Evolutionary conservation across 2,888 invertebrate species (phyloP), one percentile per base, ranked within the genome.

Genomic region (Octonoba sinensis): DNA sequence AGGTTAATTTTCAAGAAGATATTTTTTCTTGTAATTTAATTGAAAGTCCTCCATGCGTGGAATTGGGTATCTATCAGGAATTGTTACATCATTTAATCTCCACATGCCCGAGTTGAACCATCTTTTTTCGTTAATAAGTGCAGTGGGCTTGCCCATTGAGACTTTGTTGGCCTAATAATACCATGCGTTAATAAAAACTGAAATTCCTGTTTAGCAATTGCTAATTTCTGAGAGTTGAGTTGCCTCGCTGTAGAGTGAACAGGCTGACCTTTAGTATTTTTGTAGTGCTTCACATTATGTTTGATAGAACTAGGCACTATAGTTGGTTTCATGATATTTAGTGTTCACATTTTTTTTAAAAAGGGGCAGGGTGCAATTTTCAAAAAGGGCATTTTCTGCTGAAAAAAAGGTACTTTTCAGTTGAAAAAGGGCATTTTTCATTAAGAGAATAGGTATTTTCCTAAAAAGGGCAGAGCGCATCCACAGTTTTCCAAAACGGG

Each of bases 101-200:
- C 83, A 54, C 82, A 83, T 6, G 77, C 51, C 22, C 72, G 24
- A 27, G 24, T 78, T 2, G 59, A 44, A 1, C 66, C 65, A 56
- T 72, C 65, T 47, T 57, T 62, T 49, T 84, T 84, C 3, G 20
- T n/a, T 16, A 77, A 82, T 20, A 83, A 24, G 49, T 75, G 72
- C 11, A 84, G 22, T n/a, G 70, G 82, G 24, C 16, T 36, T 0
- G 47, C 24, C 20, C 54, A n/a, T n/a, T n/a, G n/a, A n/a, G n/a
- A n/a, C n/a, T n/a, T n/a, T n/a, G n/a, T n/a, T n/a, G n/a, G n/a
- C 59, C 0, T 24, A 62, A 65, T 67, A 47, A 67, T 75, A 16
- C 49, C n/a, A 22, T 56, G 54, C 20, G 54, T 22, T 27, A 69
- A 16, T 18, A 71, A 59, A 20, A 57, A 71, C 11, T 57, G 47